Evolutionary conservation across 1,140 invertebrate species (phyloP).

Genomic region (Brachionus rotundiformis): DNA sequence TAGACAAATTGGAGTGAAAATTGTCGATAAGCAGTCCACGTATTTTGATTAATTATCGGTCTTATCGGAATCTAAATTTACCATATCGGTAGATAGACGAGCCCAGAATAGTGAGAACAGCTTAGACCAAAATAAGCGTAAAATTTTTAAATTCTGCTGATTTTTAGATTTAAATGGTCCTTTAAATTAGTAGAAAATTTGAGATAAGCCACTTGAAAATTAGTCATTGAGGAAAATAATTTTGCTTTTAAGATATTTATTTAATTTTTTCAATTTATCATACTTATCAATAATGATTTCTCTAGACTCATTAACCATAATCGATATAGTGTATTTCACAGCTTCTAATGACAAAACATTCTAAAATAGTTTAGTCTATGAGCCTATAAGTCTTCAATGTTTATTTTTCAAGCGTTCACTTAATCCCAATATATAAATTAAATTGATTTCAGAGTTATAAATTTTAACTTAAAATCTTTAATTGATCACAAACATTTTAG

Average conservation of each 20-base stretch:
- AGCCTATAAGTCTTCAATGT: background rate
- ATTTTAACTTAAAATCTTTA: background rate
- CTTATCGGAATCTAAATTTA: conserved; percentile 43
- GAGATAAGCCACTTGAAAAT: conserved; percentile 30
- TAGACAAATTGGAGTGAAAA: background rate
- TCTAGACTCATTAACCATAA: conserved; percentile 1
- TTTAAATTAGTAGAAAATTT: conserved; percentile 17
- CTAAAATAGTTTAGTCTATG: conserved; percentile 6
- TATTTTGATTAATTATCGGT: conserved; percentile 30
- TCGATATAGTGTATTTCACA: background rate
- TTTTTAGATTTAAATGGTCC: conserved; percentile 38
- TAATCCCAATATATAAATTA: too few relatives aligned
- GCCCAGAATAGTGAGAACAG: background rate
- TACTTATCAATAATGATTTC: conserved; percentile 17
- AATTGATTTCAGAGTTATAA: background rate
- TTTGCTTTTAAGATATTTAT: conserved; percentile 29
- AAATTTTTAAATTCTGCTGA: conserved; percentile 26
- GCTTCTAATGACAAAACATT: conserved; percentile 11
- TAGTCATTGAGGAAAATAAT: conserved; percentile 24
- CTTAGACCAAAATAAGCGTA: conserved; percentile 19
- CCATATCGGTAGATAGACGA: background rate
- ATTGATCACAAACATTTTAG: background rate
- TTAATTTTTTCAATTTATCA: conserved; percentile 25
- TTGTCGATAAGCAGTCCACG: background rate
- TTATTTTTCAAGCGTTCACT: background rate